Evolutionary conservation across 2,113 vertebrate species (phyloP), one percentile per base, ranked within the genome.

Genomic region (Myrmecophaga tridactyla): DNA sequence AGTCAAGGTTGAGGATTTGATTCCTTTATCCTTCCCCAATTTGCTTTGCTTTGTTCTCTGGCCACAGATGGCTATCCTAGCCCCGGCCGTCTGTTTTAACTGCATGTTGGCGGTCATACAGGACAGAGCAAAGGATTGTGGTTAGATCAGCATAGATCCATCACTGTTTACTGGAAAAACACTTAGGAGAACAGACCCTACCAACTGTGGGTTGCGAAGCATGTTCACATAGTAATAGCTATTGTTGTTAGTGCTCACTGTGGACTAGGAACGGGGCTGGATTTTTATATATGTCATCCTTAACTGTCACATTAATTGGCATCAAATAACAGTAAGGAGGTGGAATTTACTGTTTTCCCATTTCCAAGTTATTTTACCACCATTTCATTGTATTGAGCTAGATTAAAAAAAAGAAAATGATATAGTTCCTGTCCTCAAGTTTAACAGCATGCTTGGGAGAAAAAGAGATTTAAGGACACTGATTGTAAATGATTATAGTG

Each of bases 101-200:
- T 89, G 97, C 93, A 75, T 53, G 77, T 58, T 94, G 96, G 92
- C 39, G 82, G 96, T 90, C 82, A 34, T 84, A 81, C 53, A 83
- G 94, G 91, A 90, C 94, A 89, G 84, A 96, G 95, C 94, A 92
- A 51, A 96, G 96, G 81, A 94, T 56, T 94, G 94, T 94, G 96
- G 97, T 96, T 96, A 92, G 96, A 90, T 72, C 65, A 94, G 88
- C 62, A 31, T 14, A 89, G 91, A 94, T 95, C 92, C 93, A 91
- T 92, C 90, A 76, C 65, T 81, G 89, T 91, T 95, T 95, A 85
- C 96, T 84, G 96, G 96, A 95, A 97, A 75, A 91, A 69, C 96
- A 96, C 96, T 95, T 75, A 83, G 92, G 96, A 95, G 92, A 94
- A 86, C 46, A 23, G 34, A 70, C 78, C 88, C 17, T 63, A 34